A percentile compares a stretch with the other conserved stretches of the same genome.
phyloP scores from a whole-genome alignment of 2,113 vertebrate genomes.

The Podarcis muralis region DNA sequence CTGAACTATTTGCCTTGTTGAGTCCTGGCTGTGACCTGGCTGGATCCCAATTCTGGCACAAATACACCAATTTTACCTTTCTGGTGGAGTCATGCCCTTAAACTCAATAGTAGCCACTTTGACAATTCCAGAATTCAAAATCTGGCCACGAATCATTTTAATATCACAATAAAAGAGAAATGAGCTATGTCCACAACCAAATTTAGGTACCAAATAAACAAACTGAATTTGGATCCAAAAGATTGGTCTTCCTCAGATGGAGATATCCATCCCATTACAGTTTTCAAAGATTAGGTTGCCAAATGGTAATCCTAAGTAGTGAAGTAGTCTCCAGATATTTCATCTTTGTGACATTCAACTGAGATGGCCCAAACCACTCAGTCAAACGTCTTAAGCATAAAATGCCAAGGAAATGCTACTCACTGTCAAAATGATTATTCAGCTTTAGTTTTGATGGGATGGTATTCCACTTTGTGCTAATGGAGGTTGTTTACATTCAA shows the following conservation, averaged over 20 bases:
- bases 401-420: slow-evolving; percentile 50
- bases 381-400: slow-evolving; percentile 34
- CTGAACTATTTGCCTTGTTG: neutral
- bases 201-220: neutral
- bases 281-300: slow-evolving; percentile 33
- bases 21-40: neutral
- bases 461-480: slow-evolving; percentile 52
- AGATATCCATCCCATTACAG: neutral
- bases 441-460: slow-evolving; percentile 1
- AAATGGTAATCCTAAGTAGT: slow-evolving; percentile 28
- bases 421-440: slow-evolving; percentile 50
- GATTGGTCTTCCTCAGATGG: no score
- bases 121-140: neutral
- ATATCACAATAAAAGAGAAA: neutral
- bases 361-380: slow-evolving; percentile 44
- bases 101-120: neutral
- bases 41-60: neutral
- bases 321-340: slow-evolving; percentile 9
- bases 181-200: neutral
- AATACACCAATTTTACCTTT: neutral
- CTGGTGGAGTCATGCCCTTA: neutral
- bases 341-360: slow-evolving; percentile 42
- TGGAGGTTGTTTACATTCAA: slow-evolving; percentile 61
- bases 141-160: neutral
- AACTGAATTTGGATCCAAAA: neutral